Percentiles rank a stretch among this genome's conserved stretches.
Conservation (phyloP, 30 jellyfish, hydroid and myxozoan genomes). For the Haliclystus octoradiatus region DNA sequence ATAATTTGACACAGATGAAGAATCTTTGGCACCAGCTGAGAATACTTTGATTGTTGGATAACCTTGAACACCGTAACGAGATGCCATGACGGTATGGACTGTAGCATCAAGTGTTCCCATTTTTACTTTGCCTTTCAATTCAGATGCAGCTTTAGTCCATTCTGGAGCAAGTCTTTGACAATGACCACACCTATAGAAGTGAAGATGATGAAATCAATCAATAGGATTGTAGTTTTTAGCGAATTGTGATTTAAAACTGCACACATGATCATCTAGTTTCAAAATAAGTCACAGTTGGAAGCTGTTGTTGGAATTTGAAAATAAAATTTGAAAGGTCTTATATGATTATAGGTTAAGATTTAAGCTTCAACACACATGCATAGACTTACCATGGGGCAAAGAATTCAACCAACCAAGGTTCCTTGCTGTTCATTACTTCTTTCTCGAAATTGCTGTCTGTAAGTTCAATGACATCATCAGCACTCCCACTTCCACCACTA, state of each 20-base stretch:
- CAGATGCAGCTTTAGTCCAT: constrained; percentile 93
- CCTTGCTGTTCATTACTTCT: constrained; percentile 70
- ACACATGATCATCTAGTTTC: too few relatives aligned
- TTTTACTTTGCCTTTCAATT: constrained; percentile 79
- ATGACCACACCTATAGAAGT: constrained; percentile 83
- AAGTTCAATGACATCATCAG: constrained; percentile 62
- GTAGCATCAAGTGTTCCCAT: constrained; percentile 89
- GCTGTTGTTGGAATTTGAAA: too few relatives aligned
- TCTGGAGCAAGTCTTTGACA: constrained; percentile 91
- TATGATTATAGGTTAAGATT: too few relatives aligned
- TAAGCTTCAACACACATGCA: too few relatives aligned
- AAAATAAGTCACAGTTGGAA: too few relatives aligned
- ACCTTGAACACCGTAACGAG: constrained; percentile 63
- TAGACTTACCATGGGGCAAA: constrained; percentile 95
- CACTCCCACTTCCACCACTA: constrained; percentile 53
- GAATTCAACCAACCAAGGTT: constrained; percentile 83
- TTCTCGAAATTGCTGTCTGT: constrained; percentile 81
- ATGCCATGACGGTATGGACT: constrained; percentile 52
- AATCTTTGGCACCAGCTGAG: constrained; percentile 84
- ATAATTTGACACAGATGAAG: constrained; percentile 48
- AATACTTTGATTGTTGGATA: constrained; percentile 79
- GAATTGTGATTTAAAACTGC: too few relatives aligned
- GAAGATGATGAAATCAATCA: not conserved
- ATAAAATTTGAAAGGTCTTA: too few relatives aligned
- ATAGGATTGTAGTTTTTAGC: not conserved